Conservation (phyloP, 2,888 invertebrate genomes). For the Brachyptera risi region DNA sequence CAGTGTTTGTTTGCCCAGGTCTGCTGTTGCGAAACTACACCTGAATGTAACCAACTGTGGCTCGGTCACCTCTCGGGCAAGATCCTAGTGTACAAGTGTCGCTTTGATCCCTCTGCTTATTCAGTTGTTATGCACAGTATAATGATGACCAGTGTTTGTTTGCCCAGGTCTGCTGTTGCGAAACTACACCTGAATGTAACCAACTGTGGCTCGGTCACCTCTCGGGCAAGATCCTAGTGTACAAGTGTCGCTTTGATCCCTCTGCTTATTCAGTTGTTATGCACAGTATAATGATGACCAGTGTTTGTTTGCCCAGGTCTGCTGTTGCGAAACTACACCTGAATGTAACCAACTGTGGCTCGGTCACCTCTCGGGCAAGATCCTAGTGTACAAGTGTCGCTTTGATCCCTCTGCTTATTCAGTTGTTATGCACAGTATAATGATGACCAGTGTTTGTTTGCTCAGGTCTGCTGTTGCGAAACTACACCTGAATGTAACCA, state of each 20-base stretch:
- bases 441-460: slow-evolving; percentile 3
- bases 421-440: no score
- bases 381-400: slow-evolving; percentile 57
- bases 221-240: slow-evolving; percentile 68
- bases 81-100: slow-evolving; percentile 59
- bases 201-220: slow-evolving; percentile 67
- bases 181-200: slow-evolving; percentile 58
- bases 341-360: slow-evolving; percentile 66
- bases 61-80: slow-evolving; percentile 70
- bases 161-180: slow-evolving; percentile 49
- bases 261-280: no score
- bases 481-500: slow-evolving; percentile 60
- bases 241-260: slow-evolving; percentile 46
- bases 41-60: slow-evolving; percentile 64
- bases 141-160: no score
- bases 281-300: no score
- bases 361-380: slow-evolving; percentile 69
- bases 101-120: slow-evolving; percentile 33
- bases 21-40: slow-evolving; percentile 52
- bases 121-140: no score
- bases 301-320: slow-evolving; percentile 42
- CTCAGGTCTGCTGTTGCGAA: slow-evolving; percentile 50
- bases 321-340: slow-evolving; percentile 53
- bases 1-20: slow-evolving; percentile 41
- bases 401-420: no score